Percentiles rank a stretch among this genome's conserved stretches.
Conservation (phyloP, 2,113 vertebrate species). For the Xenopus tropicalis region UCB_Xtro_10.0 CM004443.2:38661501-38662000, state of each 20-base stretch:
- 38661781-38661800: constrained; percentile 27
- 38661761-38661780: constrained; percentile 50
- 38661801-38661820: constrained; percentile 2
- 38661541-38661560: too few species aligned
- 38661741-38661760: constrained; percentile 1
- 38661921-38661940: too few species aligned
- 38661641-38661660: constrained; percentile 50
- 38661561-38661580: constrained; percentile 59
- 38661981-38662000: too few species aligned
- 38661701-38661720: constrained; percentile 5
- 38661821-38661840: constrained; percentile 48
- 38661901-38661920: too few species aligned
- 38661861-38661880: constrained; percentile 15
- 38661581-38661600: constrained; percentile 51
- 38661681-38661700: background rate
- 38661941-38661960: too few species aligned
- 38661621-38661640: constrained; percentile 57
- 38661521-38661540: too few species aligned
- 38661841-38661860: constrained; percentile 44
- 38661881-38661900: too few species aligned
- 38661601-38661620: constrained; percentile 54
- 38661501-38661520: too few species aligned
- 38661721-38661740: background rate
- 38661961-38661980: too few species aligned
- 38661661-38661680: constrained; percentile 6